Base-by-base conservation (phyloP, 2,797 vertebrate species). In the Xenopus petersii region DNA sequence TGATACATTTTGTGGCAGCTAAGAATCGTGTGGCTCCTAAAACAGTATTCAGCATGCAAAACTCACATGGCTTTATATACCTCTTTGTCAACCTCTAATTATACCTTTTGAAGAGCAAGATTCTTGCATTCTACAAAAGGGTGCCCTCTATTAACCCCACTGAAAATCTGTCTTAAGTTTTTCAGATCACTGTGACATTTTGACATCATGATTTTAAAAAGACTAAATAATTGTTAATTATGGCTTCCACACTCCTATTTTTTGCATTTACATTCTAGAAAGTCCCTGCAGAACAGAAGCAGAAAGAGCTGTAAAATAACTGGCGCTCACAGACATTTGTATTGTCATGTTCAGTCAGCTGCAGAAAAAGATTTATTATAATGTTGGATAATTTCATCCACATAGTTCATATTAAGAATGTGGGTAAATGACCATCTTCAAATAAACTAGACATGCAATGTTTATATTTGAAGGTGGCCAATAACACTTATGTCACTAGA, bases 201-300 rank as follows among this genome's bases (percentile, higher is more conserved):
- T 56, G 54, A 56, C 54, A 56, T 17, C 15, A 56, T 56, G 54
- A 56, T 56, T 17, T 56, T 56, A 56, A 56, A 56, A 56, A 56
- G 54, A 56, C 54, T 56, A 56, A 56, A 56, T 56, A 56, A 56
- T 56, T 56, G 54, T 56, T 56, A 56, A 56, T 56, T 56, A 56
- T 56, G 54, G 54, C 7, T 56, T 56, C 54, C 15, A 56, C 15
- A 9, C 16, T 17, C 7, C 54, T 7, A 15, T 55, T n/a, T 56
- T 12, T 15, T 56, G 54, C 13, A 56, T 56, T 56, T 15, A 56
- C 54, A 56, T 56, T n/a, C 16, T 56, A 17, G 13, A 56, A 56
- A 56, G 16, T 56, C 54, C 49, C 13, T 16, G 54, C 54, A 56
- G 49, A 12, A 12, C 5, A 42, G 49, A 51, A 12, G 49, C 49